Evolutionary conservation across 2,797 vertebrate genomes (phyloP), one percentile per base, ranked within the genome.

Genomic region (Bovichtus variegatus): DNA sequence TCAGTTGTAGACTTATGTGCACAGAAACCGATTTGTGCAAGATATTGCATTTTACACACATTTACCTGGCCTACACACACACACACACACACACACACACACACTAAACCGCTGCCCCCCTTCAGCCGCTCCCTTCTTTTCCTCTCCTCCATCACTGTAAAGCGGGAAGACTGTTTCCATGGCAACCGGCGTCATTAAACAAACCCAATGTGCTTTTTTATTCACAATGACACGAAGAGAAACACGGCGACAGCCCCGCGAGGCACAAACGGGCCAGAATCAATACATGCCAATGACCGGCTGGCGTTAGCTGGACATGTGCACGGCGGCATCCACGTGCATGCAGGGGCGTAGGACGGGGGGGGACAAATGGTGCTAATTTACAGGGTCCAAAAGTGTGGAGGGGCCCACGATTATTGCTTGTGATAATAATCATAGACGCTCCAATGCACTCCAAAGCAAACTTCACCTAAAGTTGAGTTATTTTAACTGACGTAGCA

Each of bases 131-230:
- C 82, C 82, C 87, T 82, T 69, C 65, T 78, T 43, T 44, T 50
- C 73, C 61, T 57, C 43, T 55, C 61, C 38, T 70, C 69, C 38
- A 19, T 82, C 84, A 57, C 84, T 71, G 71, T 82, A 66, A 84
- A 87, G 74, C 77, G 25, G 83, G 87, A 93, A 87, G 73, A n/a
- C 90, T 86, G 93, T 95, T 94, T 80, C 94, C 91, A 88, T 91
- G 91, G 91, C 82, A 95, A 94, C 93, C 50, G 0, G 13, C 86
- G 13, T 92, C 91, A 93, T 94, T 94, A 94, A 94, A 92, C 70
- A 92, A 89, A 82, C 87, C 79, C 73, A 74, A 88, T 87, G 85
- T 78, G 74, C 74, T 81, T 83, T 81, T 83, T 83, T 69, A 63
- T 86, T 79, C 80, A 74, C 76, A 72, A 51, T 82, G 80, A 89